Evolutionary conservation across 2,797 vertebrate genomes (phyloP), one percentile per base, ranked within the genome.

Genomic region (Mus spretus): DNA sequence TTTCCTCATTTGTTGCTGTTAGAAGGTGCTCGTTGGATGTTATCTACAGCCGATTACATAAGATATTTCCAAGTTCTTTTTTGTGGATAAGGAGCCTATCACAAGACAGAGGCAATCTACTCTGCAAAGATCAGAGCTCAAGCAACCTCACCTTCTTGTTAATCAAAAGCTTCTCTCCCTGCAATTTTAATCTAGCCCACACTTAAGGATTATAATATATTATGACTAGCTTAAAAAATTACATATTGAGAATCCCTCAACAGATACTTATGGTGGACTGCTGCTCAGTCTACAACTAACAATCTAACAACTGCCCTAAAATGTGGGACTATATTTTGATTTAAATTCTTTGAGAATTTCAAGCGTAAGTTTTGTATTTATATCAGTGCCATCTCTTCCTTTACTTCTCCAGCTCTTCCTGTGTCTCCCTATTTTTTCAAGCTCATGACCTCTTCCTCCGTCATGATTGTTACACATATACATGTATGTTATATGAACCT

Each of bases 21-120:
- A 80, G 95, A 97, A 95, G 34, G 14, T 70, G 0, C 89, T 37
- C 75, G 83, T 91, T 98, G 90, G 65, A 77, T 55, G 19, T 96
- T 93, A 65, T 95, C 98, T 90, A 96, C 88, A 97, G 78, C 47
- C 40, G 31, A 78, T 94, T 77, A 84, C 57, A 10, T 67, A 72
- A 89, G 90, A 50, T 0, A 10, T 96, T 79, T 85, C 53, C 91
- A 90, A 78, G 77, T 37, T 40, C 14, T 53, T 28, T 92, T 92
- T 93, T 97, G 22, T 24, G n/a, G 87, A 50, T 77, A 89, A 55
- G 70, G 44, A 63, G 3, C 53, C 44, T 74, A 53, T 92, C 79
- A 79, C 26, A 80, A 31, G 0, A 31, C 90, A 78, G 3, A 82
- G 10, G 34, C 17, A 80, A 89, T 63, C 40, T 24, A 40, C 31